Base-by-base conservation (phyloP, 2,113 vertebrate species). In the Prionailurus viverrinus region DNA sequence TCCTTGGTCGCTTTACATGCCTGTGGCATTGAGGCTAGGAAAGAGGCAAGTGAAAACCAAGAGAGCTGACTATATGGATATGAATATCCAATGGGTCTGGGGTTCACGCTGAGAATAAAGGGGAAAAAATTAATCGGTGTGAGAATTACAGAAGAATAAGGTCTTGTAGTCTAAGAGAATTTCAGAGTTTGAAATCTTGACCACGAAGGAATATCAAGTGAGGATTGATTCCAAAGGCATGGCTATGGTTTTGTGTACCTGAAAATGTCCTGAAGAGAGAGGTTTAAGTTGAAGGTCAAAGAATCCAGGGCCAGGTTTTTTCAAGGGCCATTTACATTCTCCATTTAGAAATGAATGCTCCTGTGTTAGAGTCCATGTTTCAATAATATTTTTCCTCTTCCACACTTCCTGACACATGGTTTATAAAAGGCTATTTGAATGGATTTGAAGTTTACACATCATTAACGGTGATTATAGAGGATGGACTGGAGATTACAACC, bases 101-200 rank as follows among this genome's bases (percentile, higher is more conserved):
- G 51, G 15, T 41, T 86, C n/a, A 68, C 5, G 16, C 73, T 39
- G 27, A 55, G 1, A 13, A 27, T 39, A 51, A 82, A 69, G 16
- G 3, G 4, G 3, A 65, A 93, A 93, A 65, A 36, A 39, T 15
- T 5, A 45, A 39, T 63, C 68, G 7, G 39, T 31, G 53, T 25
- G 69, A 80, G 48, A 79, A 94, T 90, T 16, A 51, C n/a, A 89
- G 45, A 68, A 36, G n/a, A 87, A n/a, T 31, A 66, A 79, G 73
- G 74, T 9, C 76, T 69, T 65, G 10, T 51, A 3, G 51, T 55
- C 53, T 92, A 68, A 65, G 68, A 90, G 33, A 63, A 83, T 92
- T 90, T 97, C 45, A 48, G 61, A 91, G 68, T 71, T 91, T 73
- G 39, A 92, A 13, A 73, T 73, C 48, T 83, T 89, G 82, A 63